Evolutionary conservation across 2,113 vertebrate genomes (phyloP), one percentile per base, ranked within the genome.

Genomic region (Cynoglossus semilaevis): DNA sequence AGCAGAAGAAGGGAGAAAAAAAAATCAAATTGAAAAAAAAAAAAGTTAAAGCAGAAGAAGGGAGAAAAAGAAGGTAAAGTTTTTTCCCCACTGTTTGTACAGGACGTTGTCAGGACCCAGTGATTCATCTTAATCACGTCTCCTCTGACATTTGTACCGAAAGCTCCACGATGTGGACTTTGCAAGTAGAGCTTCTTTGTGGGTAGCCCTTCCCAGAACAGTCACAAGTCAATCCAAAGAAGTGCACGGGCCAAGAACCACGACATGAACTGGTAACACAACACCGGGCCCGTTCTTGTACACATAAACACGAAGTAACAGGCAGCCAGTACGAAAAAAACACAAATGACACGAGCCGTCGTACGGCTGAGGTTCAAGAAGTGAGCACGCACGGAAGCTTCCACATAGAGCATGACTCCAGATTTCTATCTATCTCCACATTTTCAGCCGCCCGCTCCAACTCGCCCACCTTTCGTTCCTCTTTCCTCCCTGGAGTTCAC

Each of bases 401-500:
- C 48, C 50, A 52, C 63, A 77, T 53, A 42, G 62, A 9, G 51
- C 53, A 29, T 49, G 62, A 72, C 64, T 45, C 15, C 16, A 56
- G 52, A 47, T 64, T 77, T 71, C 51, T 47, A 77, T 57, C 42
- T 43, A 9, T 62, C 49, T 58, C n/a, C 72, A 61, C 54, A 57
- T 51, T 63, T 44, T 38, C 57, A 45, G 13, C 55, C 13, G 51
- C 0, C 64, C 13, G 29, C 19, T 15, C 15, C 13, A 10, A 6
- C 17, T 15, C 38, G 19, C 40, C 14, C 42, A 7, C 15, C 10
- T 54, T 62, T 54, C 51, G 41, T 61, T 63, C 19, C 47, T 56
- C 51, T 45, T 49, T 63, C 43, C 51, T 68, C 37, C 16, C 35
- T 55, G 78, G 63, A 74, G 51, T 88, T 84, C 88, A 75, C 78